Evolutionary conservation across 30 jellyfish, hydroid and myxozoan genomes (phyloP).

Genomic region (Haliclystus octoradiatus): DNA sequence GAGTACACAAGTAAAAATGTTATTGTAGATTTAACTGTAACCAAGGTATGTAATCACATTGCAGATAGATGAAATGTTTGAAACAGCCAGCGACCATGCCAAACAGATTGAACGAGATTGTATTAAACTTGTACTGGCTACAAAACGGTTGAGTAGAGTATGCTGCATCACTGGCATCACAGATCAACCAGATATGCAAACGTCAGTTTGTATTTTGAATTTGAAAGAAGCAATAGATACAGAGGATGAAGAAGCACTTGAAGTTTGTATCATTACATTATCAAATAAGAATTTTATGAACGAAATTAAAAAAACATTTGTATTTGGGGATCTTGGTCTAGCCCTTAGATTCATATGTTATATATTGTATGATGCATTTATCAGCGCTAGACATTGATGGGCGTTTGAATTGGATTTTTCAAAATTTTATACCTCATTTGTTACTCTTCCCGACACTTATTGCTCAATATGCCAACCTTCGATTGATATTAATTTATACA

Average conservation of each 20-base stretch:
- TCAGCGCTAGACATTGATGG: too few relatives aligned
- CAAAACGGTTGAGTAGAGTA: constrained; percentile 7
- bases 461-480: too few relatives aligned
- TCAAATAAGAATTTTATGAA: not conserved
- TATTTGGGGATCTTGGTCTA: too few relatives aligned
- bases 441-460: too few relatives aligned
- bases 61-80: not conserved
- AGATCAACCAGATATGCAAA: constrained; percentile 4
- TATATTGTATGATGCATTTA: too few relatives aligned
- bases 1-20: too few relatives aligned
- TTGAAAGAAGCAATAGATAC: not conserved
- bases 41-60: not conserved
- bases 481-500: too few relatives aligned
- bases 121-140: not conserved
- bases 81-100: not conserved
- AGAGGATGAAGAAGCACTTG: not conserved
- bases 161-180: constrained; percentile 82
- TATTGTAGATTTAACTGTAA: too few relatives aligned
- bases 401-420: too few relatives aligned
- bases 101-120: not conserved
- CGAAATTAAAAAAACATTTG: too few relatives aligned
- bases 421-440: too few relatives aligned
- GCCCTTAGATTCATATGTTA: too few relatives aligned
- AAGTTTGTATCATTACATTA: not conserved
- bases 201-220: not conserved